A percentile compares a stretch with the other conserved stretches of the same genome.
phyloP scores from a whole-genome alignment of 1,140 invertebrate genomes.

The Coelopa frigida region DNA sequence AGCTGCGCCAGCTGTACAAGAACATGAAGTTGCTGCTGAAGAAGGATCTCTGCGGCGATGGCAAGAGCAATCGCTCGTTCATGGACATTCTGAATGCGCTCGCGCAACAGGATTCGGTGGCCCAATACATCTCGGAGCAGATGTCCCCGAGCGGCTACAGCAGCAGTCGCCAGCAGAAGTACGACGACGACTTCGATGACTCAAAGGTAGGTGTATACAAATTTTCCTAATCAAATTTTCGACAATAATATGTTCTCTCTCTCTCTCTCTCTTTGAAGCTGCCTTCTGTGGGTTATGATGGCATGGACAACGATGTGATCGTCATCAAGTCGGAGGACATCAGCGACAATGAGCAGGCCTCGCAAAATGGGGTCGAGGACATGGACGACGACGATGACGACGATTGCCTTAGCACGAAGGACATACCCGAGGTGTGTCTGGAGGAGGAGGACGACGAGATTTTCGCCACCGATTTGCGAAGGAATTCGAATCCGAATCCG shows the following conservation, averaged over 20 bases:
- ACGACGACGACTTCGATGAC: constrained; percentile 33
- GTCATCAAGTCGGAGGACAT: constrained; percentile 42
- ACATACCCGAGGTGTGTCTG: constrained; percentile 35
- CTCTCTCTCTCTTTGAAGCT: constrained; percentile 9
- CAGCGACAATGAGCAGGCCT: constrained; percentile 40
- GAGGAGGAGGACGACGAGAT: constrained; percentile 36
- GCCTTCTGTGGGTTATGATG: constrained; percentile 21
- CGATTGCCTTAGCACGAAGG: constrained; percentile 36
- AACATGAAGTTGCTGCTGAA: constrained; percentile 42
- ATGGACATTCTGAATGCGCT: constrained; percentile 40
- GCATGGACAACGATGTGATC: constrained; percentile 38
- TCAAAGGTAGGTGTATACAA: constrained; percentile 26
- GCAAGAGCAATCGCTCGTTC: constrained; percentile 34
- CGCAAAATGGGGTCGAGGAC: constrained; percentile 27
- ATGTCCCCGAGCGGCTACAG: constrained; percentile 30
- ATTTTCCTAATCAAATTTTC: neutral
- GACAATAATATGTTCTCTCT: neutral
- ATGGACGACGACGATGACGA: constrained; percentile 39
- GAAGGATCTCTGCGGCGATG: constrained; percentile 40
- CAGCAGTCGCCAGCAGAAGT: constrained; percentile 12
- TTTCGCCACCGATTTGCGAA: constrained; percentile 33
- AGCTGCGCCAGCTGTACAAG: constrained; percentile 39
- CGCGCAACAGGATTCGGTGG: constrained; percentile 34
- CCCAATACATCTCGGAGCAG: constrained; percentile 37
- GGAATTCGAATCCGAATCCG: constrained; percentile 19